Evolutionary conservation across 2,888 invertebrate genomes (phyloP), one percentile per base, ranked within the genome.

Genomic region (Brachyptera risi): DNA sequence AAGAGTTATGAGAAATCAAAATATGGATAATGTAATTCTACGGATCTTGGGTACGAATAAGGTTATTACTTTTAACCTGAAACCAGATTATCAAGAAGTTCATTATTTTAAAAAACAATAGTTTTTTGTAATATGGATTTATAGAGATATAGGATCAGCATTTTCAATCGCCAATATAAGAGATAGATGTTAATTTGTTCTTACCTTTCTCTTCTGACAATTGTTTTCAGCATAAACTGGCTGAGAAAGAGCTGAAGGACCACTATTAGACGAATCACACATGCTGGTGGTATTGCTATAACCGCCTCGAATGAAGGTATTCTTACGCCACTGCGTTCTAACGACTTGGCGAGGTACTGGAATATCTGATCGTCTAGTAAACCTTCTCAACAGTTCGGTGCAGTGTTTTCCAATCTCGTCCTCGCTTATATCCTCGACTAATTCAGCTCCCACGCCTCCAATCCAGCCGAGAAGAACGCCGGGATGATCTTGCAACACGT

Each of bases 391-490:
- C 37, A 83, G 67, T 37, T 76, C 68, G n/a, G 77, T 71, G 68
- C 83, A 84, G 59, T 80, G 77, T 9, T 67, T 62, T 2, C 77
- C 78, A 49, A 86, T 72, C 62, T 77, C 73, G n/a, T 78, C 70
- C 64, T 81, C 79, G 24, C 71, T 70, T 11, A 83, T 67, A 23
- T 68, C 73, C 72, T 86, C 85, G 71, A 86, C 77, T 56, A 76
- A 71, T 37, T 75, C 71, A 5, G 86, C 84, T 27, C 83, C 85
- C 59, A 76, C 72, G 0, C 85, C 83, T 13, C 84, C 83, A 5
- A 88, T 77, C 86, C 87, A 87, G 0, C 82, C 86, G 5, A 86
- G 69, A 26, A 88, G 72, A 27, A 83, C 78, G n/a, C 71, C 71
- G 9, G 66, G 67, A 40, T 73, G 71, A 63, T 77, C 78, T 1